phyloP scores from a whole-genome alignment of 1,140 invertebrate species.

The Panulirus ornatus region DNA sequence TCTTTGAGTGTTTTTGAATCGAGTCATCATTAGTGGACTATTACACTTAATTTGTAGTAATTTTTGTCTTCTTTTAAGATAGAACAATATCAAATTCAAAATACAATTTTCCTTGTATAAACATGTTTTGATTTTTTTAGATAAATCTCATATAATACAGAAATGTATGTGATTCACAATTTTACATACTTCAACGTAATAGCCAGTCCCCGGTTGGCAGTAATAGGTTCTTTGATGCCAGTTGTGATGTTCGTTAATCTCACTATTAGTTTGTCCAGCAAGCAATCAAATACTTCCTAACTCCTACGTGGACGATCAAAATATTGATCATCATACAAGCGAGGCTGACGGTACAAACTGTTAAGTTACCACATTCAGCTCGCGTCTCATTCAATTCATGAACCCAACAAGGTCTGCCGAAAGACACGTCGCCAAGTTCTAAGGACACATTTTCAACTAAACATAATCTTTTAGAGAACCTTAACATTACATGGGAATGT shows the following conservation, averaged over 20 bases:
- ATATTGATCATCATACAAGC: no score
- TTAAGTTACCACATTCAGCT: no score
- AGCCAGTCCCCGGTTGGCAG: neutral
- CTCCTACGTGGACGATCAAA: no score
- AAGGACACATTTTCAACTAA: no score
- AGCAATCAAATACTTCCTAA: neutral
- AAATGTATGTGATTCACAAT: conserved; percentile 8
- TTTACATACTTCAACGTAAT: conserved; percentile 9
- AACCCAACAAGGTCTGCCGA: no score
- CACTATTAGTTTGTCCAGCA: conserved; percentile 21
- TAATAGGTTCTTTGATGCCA: neutral
- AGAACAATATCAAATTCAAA: neutral
- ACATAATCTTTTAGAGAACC: no score
- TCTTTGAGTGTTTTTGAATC: neutral
- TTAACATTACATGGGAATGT: no score
- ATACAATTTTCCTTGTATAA: neutral
- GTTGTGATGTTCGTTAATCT: neutral
- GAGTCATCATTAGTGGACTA: neutral
- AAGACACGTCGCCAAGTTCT: no score
- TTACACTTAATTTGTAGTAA: neutral
- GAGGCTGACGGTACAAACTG: no score
- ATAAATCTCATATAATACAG: neutral
- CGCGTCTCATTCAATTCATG: no score
- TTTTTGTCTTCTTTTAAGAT: neutral
- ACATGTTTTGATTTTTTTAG: neutral